Evolutionary conservation across 2,113 vertebrate species (phyloP).

Genomic region (Gopherus flavomarginatus): DNA sequence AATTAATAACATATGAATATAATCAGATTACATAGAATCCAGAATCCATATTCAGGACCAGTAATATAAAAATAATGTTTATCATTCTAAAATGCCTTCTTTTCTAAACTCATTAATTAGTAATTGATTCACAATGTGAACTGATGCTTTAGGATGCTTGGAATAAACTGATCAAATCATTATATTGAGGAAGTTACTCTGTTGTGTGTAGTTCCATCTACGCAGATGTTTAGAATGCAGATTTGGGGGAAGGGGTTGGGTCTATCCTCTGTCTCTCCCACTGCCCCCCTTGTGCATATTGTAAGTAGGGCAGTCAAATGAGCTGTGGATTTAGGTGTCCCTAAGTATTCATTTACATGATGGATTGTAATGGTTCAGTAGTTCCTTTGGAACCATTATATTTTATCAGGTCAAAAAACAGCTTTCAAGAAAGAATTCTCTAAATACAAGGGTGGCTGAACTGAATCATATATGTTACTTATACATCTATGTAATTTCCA

Average conservation of each 20-base stretch:
- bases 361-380: conserved; percentile 76
- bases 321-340: conserved; percentile 78
- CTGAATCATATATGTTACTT: conserved; percentile 51
- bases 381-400: conserved; percentile 80
- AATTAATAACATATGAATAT: conserved; percentile 61
- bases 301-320: conserved; percentile 72
- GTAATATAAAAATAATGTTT: conserved; percentile 15
- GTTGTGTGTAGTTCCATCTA: neutral
- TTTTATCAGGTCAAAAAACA: conserved; percentile 77
- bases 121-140: conserved; percentile 30
- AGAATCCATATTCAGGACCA: neutral
- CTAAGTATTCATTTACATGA: conserved; percentile 80
- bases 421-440: conserved; percentile 52
- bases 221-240: conserved; percentile 60
- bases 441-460: conserved; percentile 62
- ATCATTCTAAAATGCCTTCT: conserved; percentile 20
- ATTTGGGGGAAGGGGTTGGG: conserved; percentile 15
- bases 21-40: conserved; percentile 27
- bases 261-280: neutral
- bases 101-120: conserved; percentile 42
- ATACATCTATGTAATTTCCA: conserved; percentile 16
- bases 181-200: conserved; percentile 10
- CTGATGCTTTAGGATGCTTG: conserved; percentile 13
- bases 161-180: neutral
- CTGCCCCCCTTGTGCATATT: conserved; percentile 17